Percentiles rank a stretch among this genome's conserved stretches.
These are phyloP conservation scores for Gasterosteus nipponicus DNA, from an alignment of 2,113 vertebrate genomes.

Conservation along the genomic window DNA sequence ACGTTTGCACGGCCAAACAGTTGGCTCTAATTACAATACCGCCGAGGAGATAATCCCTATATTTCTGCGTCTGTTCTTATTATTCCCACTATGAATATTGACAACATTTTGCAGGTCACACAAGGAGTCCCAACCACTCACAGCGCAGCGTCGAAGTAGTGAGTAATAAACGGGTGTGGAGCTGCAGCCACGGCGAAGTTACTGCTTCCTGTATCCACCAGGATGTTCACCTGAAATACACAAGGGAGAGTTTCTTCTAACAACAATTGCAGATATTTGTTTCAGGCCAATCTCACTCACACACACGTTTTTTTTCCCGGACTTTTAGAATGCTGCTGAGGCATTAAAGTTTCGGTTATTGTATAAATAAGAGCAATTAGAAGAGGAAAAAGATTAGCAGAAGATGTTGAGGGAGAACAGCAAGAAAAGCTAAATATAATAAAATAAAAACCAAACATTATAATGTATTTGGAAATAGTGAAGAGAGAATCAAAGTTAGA, in stretches of 20 bases:
- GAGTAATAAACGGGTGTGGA: slow-evolving; percentile 83
- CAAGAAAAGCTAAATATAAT: not conserved
- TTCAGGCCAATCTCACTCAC: not conserved
- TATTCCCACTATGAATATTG: not conserved
- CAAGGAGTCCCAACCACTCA: slow-evolving; percentile 62
- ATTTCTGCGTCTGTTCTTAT: not conserved
- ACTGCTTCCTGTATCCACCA: slow-evolving; percentile 98
- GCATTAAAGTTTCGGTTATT: not conserved
- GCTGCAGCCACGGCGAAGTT: slow-evolving; percentile 96
- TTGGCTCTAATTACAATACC: not conserved
- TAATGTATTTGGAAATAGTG: not conserved
- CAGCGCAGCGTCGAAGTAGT: slow-evolving; percentile 85
- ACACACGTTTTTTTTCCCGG: too few relatives aligned
- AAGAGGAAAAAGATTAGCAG: not conserved
- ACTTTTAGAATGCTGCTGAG: not conserved
- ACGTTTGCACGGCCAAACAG: not conserved
- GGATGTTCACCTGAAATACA: slow-evolving; percentile 91
- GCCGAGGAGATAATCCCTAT: not conserved
- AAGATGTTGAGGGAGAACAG: not conserved
- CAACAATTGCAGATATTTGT: not conserved
- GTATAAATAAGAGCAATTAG: not conserved
- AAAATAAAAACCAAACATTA: not conserved
- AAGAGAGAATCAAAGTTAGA: not conserved
- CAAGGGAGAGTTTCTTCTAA: slow-evolving; percentile 28
- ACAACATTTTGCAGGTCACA: not conserved